Evolutionary conservation across 2,797 vertebrate species (phyloP).

Genomic region (Phataginus tricuspis): DNA sequence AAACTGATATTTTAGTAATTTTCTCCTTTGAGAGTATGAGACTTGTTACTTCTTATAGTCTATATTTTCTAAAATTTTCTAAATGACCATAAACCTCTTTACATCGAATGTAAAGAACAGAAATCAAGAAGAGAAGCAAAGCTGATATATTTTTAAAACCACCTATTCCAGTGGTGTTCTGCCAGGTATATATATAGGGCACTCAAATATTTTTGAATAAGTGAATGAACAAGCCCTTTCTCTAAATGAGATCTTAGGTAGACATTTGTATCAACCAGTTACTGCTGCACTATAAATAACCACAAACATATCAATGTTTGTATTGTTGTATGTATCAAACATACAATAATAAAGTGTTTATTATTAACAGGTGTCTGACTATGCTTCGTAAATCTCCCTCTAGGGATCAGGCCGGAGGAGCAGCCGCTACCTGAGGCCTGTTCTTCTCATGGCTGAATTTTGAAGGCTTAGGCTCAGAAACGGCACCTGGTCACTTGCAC

Average conservation of each 20-base stretch:
- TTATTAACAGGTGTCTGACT: background rate
- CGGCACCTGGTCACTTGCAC: background rate
- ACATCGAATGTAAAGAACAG: background rate
- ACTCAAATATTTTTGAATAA: slow-evolving; percentile 1
- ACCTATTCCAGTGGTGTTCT: background rate
- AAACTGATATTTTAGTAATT: background rate
- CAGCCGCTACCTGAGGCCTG: background rate
- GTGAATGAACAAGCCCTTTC: background rate
- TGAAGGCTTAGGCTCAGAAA: background rate
- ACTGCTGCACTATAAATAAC: background rate
- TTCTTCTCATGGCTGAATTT: background rate
- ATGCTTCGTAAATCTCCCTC: background rate
- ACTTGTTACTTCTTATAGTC: slow-evolving; percentile 22
- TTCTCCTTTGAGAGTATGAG: background rate
- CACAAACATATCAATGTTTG: background rate
- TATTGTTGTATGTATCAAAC: no score
- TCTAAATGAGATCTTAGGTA: background rate
- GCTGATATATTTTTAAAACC: background rate
- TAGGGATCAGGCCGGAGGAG: background rate
- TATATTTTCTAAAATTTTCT: background rate
- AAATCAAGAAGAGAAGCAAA: background rate
- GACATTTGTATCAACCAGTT: background rate
- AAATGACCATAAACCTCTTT: slow-evolving; percentile 5
- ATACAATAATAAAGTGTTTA: background rate
- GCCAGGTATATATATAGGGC: background rate